phyloP scores from a whole-genome alignment of 2,888 invertebrate species.

The Conchocele bisecta region DNA sequence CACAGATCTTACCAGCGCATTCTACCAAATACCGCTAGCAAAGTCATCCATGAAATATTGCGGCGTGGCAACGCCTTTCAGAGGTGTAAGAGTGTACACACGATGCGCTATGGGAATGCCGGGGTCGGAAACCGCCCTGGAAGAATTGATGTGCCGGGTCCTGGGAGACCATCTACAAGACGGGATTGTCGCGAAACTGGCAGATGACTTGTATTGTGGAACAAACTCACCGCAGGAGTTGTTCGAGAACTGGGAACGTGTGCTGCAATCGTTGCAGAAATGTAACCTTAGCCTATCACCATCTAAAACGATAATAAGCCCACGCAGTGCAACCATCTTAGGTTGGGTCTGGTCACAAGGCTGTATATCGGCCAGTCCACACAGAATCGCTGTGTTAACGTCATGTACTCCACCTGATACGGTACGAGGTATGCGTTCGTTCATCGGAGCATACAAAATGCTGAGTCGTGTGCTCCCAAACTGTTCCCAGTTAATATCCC shows the following conservation, averaged over 20 bases:
- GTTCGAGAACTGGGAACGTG: constrained; percentile 28
- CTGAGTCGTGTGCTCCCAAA: constrained; percentile 36
- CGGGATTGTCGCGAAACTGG: constrained; percentile 54
- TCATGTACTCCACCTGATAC: constrained; percentile 25
- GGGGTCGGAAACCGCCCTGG: constrained; percentile 57
- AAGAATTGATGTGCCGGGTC: constrained; percentile 56
- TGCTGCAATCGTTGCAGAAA: constrained; percentile 37
- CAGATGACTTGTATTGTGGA: constrained; percentile 63
- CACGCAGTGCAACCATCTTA: constrained; percentile 35
- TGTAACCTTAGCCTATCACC: constrained; percentile 37
- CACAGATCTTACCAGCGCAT: constrained; percentile 55
- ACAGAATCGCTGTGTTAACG: constrained; percentile 21
- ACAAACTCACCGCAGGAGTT: constrained; percentile 50
- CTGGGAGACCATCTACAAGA: constrained; percentile 52
- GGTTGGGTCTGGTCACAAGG: constrained; percentile 53
- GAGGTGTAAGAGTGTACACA: constrained; percentile 52
- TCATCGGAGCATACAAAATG: constrained; percentile 56
- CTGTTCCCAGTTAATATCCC: constrained; percentile 25
- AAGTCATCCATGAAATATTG: constrained; percentile 50
- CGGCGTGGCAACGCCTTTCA: constrained; percentile 57
- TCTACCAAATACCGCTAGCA: constrained; percentile 60
- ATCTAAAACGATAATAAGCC: constrained; percentile 52
- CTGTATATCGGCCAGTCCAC: constrained; percentile 32
- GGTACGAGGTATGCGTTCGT: constrained; percentile 34
- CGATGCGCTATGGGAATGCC: constrained; percentile 65